These are phyloP conservation scores for Acanthurus tractus DNA, from an alignment of 2,797 vertebrate genomes.

Conservation along the genomic window DNA sequence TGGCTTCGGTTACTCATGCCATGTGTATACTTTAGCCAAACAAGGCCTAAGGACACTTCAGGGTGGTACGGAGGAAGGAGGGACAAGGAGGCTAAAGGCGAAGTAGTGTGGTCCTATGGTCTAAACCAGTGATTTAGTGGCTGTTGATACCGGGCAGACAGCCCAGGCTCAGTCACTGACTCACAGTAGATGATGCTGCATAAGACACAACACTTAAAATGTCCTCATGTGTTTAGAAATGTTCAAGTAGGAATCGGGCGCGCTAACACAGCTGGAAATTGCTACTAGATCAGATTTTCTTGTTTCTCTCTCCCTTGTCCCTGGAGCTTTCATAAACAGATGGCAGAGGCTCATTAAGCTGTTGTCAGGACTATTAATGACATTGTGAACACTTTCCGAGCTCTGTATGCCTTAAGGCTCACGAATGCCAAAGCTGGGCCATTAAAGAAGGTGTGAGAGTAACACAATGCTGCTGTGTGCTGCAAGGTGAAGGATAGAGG, in stretches of 20 bases:
- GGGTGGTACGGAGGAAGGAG: conserved; percentile 80
- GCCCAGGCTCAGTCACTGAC: conserved; percentile 84
- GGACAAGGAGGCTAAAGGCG: conserved; percentile 72
- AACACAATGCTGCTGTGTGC: conserved; percentile 79
- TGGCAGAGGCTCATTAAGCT: conserved; percentile 85
- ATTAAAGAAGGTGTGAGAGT: conserved; percentile 82
- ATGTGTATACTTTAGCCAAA: conserved; percentile 83
- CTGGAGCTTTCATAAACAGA: conserved; percentile 85
- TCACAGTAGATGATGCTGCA: conserved; percentile 83
- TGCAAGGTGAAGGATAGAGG: conserved; percentile 71
- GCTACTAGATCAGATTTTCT: conserved; percentile 84
- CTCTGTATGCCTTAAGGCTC: conserved; percentile 70
- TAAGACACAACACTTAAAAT: conserved; percentile 87
- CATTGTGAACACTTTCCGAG: conserved; percentile 83
- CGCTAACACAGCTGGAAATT: conserved; percentile 80
- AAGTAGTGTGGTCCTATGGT: conserved; percentile 84
- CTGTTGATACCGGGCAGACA: conserved; percentile 86
- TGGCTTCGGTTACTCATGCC: conserved; percentile 83
- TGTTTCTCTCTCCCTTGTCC: conserved; percentile 64
- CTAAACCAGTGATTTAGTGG: conserved; percentile 86
- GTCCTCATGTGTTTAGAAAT: conserved; percentile 85
- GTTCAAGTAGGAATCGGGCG: conserved; percentile 85
- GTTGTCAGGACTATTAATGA: conserved; percentile 87
- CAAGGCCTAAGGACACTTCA: conserved; percentile 82
- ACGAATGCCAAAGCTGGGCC: conserved; percentile 71